These are phyloP conservation scores for Drosophila cyrtoloma DNA, from an alignment of 2,888 invertebrate genomes.

Conservation along the genomic window DNA sequence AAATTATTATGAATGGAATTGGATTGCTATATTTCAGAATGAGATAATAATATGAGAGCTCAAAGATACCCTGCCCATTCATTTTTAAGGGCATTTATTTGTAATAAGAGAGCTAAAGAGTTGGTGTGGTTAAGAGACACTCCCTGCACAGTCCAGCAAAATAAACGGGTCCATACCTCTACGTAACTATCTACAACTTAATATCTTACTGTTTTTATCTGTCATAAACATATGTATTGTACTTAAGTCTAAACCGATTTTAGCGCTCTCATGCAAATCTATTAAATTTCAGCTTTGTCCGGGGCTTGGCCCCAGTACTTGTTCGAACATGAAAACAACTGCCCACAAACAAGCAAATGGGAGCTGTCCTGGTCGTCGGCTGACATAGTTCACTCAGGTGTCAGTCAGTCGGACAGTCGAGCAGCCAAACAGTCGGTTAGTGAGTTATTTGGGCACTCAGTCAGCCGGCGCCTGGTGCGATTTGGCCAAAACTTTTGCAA, in stretches of 20 bases:
- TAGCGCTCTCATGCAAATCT: conserved; percentile 28
- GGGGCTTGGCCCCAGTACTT: conserved; percentile 18
- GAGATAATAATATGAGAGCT: background rate
- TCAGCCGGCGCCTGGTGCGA: conserved; percentile 32
- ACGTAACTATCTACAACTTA: conserved; percentile 17
- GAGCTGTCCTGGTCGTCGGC: conserved; percentile 52
- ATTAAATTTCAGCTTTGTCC: conserved; percentile 18
- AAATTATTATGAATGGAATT: conserved; percentile 2
- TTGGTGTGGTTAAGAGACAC: background rate
- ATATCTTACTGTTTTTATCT: conserved; percentile 14
- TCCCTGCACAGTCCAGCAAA: conserved; percentile 5
- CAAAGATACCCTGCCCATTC: background rate
- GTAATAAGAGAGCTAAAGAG: too few species aligned
- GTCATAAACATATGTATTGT: conserved; percentile 24
- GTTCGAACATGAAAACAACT: conserved; percentile 42
- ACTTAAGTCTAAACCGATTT: conserved; percentile 23
- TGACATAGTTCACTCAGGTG: conserved; percentile 66
- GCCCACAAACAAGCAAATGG: conserved; percentile 41
- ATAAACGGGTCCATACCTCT: conserved; percentile 12
- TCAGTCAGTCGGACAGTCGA: conserved; percentile 45
- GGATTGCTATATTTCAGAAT: background rate
- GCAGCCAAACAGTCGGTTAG: conserved; percentile 16
- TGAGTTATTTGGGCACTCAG: conserved; percentile 34
- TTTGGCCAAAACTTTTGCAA: conserved; percentile 18
- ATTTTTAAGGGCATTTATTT: background rate